phyloP scores from a whole-genome alignment of 1,140 invertebrate species.

The Macrosteles quadrilineatus region DNA sequence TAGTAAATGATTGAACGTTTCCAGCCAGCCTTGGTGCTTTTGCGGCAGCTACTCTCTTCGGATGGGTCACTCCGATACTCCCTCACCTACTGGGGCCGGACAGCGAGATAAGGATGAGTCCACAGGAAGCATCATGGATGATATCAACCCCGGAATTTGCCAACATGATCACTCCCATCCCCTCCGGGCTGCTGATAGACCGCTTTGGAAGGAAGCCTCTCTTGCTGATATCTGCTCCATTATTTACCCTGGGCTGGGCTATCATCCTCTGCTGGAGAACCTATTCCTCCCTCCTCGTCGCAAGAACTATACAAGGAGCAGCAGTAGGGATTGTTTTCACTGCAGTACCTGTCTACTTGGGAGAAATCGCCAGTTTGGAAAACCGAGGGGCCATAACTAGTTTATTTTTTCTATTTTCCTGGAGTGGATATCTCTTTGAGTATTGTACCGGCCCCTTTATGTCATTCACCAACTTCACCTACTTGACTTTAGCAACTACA shows the following conservation, averaged over 20 bases:
- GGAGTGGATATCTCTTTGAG: slow-evolving; percentile 71
- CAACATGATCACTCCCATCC: slow-evolving; percentile 41
- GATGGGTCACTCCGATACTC: slow-evolving; percentile 63
- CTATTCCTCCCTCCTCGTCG: slow-evolving; percentile 25
- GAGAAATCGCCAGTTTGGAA: slow-evolving; percentile 66
- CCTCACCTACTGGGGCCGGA: slow-evolving; percentile 52
- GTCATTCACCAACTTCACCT: slow-evolving; percentile 65
- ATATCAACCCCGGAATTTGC: slow-evolving; percentile 35
- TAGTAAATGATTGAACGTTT: slow-evolving; percentile 18
- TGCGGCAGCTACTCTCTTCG: slow-evolving; percentile 48
- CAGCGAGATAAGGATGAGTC: slow-evolving; percentile 55
- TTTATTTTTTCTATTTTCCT: slow-evolving; percentile 68
- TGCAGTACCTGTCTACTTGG: slow-evolving; percentile 57
- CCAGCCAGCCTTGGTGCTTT: slow-evolving; percentile 49
- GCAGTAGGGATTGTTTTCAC: slow-evolving; percentile 60
- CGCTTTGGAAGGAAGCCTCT: slow-evolving; percentile 70
- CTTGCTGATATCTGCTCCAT: slow-evolving; percentile 64
- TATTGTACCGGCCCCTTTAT: slow-evolving; percentile 75
- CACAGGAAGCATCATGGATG: slow-evolving; percentile 53
- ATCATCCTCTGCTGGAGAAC: slow-evolving; percentile 51
- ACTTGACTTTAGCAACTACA: slow-evolving; percentile 61
- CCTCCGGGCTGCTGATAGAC: slow-evolving; percentile 60
- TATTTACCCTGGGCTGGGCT: slow-evolving; percentile 52
- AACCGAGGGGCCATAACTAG: slow-evolving; percentile 63
- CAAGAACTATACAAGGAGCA: slow-evolving; percentile 55